A percentile compares a stretch with the other conserved stretches of the same genome.
Conservation (phyloP, 2,797 vertebrate genomes). For the Anas acuta region DNA sequence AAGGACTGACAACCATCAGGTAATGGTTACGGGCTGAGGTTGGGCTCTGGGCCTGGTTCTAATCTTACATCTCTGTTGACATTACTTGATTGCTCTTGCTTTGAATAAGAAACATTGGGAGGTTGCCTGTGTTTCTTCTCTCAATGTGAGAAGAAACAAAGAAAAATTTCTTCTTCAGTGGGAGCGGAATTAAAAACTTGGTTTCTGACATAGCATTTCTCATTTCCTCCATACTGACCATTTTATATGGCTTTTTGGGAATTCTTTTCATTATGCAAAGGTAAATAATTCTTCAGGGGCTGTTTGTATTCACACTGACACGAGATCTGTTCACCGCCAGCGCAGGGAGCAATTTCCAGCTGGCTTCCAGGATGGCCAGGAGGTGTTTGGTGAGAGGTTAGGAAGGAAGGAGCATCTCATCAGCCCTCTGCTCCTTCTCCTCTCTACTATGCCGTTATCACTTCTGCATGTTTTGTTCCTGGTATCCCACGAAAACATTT, state of each 20-base stretch:
- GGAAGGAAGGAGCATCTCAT: neutral
- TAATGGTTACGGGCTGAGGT: neutral
- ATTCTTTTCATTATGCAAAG: neutral
- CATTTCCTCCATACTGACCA: neutral
- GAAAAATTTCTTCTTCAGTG: neutral
- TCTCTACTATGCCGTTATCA: rapidly evolving
- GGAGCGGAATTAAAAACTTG: neutral
- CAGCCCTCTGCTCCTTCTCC: neutral
- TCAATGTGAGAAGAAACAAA: neutral
- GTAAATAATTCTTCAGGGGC: neutral
- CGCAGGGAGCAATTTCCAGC: neutral
- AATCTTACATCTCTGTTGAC: neutral
- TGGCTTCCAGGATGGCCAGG: neutral
- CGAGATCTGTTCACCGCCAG: neutral
- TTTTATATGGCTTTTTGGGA: neutral
- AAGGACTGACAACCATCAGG: rapidly evolving
- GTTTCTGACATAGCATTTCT: neutral
- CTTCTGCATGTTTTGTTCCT: neutral
- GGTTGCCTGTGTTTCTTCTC: neutral
- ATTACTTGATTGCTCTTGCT: neutral
- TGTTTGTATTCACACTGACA: neutral
- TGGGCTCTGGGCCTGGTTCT: neutral
- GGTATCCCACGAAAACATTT: neutral
- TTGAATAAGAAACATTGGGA: neutral
- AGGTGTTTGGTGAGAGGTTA: neutral